Base-by-base conservation (phyloP, 2,797 vertebrate species). In the Cyprinodon diabolis region DNA sequence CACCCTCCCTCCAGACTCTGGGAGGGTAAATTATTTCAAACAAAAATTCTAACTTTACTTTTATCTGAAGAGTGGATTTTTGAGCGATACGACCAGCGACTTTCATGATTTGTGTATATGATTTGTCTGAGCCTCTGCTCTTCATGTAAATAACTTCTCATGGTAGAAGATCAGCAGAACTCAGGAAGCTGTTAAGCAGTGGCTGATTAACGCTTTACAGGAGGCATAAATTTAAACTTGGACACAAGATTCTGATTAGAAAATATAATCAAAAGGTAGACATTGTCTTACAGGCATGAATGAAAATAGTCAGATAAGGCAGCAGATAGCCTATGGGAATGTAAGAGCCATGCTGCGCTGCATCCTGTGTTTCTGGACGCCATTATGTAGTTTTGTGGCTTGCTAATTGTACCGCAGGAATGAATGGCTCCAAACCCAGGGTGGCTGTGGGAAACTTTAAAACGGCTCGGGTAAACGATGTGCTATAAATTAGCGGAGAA, bases 381-480 rank as follows among this genome's bases (percentile, higher is more conserved):
- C 78, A 89, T 85, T 84, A 91, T 84, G 78, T 75, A 80, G 76
- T 86, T 87, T 82, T 88, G 90, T 91, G 89, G 90, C 89, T 78
- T 90, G 89, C 84, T 87, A 91, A 92, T 90, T 91, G 84, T 74
- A 87, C 84, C 73, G 77, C 47, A 86, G 84, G 85, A 90, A 87
- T 83, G 86, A 90, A 81, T 81, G 85, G 72, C 77, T 83, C 80
- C 75, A 86, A 90, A 71, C 72, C 73, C 72, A 10, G 48, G 71
- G 74, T 55, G 84, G 23, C 78, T 83, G 91, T 86, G 86, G 89
- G 89, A 91, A 79, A 84, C 82, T 83, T 78, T 51, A 74, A 86
- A 85, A 89, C 77, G 76, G 89, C 82, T 86, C 77, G 58, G 74
- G 86, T 82, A 76, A 77, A 78, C 85, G 77, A 86, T 82, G 11